These are phyloP conservation scores for Kryphioiulus occultus DNA, from an alignment of 2,888 invertebrate species.

Conservation along the genomic window DNA sequence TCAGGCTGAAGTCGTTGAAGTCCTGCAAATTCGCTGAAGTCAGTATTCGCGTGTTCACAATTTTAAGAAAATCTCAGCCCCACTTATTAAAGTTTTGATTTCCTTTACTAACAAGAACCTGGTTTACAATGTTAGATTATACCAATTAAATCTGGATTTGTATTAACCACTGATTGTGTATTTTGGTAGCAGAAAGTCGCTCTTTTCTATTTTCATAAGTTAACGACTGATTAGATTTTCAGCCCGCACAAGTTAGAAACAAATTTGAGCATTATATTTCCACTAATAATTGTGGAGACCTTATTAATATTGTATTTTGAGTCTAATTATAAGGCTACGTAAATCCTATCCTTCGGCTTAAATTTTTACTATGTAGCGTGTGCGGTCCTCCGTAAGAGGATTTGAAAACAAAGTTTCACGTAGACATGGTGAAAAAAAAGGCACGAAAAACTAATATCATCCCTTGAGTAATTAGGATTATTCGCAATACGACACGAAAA, in stretches of 20 bases:
- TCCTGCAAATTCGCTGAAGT: too few relatives aligned
- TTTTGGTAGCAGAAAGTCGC: too few relatives aligned
- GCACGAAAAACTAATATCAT: not conserved
- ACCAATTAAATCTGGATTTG: too few relatives aligned
- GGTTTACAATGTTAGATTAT: too few relatives aligned
- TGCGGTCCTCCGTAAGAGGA: not conserved
- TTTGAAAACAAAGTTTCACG: not conserved
- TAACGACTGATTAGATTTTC: too few relatives aligned
- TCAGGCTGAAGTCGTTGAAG: too few relatives aligned
- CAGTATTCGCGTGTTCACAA: too few relatives aligned
- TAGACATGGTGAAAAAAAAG: not conserved
- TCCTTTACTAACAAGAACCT: too few relatives aligned
- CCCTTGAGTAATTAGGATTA: not conserved
- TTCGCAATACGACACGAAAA: not conserved
- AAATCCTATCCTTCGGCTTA: not conserved
- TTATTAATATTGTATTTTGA: not conserved
- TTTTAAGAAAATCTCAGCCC: too few relatives aligned
- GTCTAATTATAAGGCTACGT: not conserved
- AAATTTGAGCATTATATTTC: not conserved
- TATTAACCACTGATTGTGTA: too few relatives aligned
- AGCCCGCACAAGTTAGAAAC: not conserved
- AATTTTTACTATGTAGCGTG: not conserved
- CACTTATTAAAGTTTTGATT: too few relatives aligned
- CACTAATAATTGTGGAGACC: not conserved
- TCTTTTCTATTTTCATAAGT: too few relatives aligned